Percentiles rank a stretch among this genome's conserved stretches.
phyloP scores from a whole-genome alignment of 2,797 vertebrate species.

The Pseudotriccus pelzelni region DNA sequence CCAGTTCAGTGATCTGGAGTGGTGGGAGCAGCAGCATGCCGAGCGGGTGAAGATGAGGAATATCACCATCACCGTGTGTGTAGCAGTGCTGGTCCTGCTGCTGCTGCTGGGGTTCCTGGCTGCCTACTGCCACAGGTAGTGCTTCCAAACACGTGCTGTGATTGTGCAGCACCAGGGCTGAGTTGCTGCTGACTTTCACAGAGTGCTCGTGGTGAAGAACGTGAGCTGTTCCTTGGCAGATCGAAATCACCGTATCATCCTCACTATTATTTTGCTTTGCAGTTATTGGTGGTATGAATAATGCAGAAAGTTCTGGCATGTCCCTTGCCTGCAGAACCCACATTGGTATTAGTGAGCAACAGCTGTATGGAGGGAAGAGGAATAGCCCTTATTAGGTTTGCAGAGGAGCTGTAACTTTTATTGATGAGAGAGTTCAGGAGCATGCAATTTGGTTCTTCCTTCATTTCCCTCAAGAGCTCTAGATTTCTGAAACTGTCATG shows the following conservation, averaged over 20 bases:
- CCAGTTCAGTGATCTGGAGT: slow-evolving; percentile 89
- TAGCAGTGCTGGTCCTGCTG: slow-evolving; percentile 70
- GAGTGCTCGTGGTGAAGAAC: fast-evolving
- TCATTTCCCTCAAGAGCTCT: not conserved
- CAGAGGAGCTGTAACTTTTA: not conserved
- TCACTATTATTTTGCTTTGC: not conserved
- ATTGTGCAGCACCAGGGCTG: fast-evolving
- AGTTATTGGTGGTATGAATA: not conserved
- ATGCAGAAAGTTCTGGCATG: not conserved
- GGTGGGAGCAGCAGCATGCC: slow-evolving; percentile 85
- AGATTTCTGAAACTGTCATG: not conserved
- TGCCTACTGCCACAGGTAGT: slow-evolving; percentile 83
- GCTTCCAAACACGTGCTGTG: fast-evolving
- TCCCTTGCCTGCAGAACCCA: not conserved
- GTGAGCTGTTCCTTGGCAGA: fast-evolving
- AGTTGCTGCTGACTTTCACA: not conserved
- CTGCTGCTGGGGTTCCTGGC: slow-evolving; percentile 79
- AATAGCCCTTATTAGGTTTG: not conserved
- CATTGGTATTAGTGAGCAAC: not conserved
- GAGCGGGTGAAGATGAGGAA: slow-evolving; percentile 78
- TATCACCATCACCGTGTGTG: slow-evolving; percentile 70
- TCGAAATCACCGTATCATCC: fast-evolving
- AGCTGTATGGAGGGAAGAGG: not conserved
- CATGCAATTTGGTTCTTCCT: not conserved
- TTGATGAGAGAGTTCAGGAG: not conserved